Evolutionary conservation across 2,888 invertebrate genomes (phyloP).

Genomic region (Dasysyrphus tricinctus): DNA sequence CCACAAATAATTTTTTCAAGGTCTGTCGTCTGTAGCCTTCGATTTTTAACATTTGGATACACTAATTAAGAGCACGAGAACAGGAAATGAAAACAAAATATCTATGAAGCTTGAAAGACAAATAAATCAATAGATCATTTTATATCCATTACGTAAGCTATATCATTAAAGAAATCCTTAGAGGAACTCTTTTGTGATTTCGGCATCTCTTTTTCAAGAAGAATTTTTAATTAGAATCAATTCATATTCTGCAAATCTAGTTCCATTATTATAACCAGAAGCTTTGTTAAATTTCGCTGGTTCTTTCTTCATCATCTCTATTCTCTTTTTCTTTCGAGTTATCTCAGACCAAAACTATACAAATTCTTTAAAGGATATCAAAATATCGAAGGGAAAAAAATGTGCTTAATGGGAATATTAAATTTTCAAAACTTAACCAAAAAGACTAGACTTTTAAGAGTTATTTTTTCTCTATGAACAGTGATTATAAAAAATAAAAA

Average conservation of each 20-base stretch:
- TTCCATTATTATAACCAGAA: neutral
- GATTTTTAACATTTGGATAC: neutral
- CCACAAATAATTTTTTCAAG: neutral
- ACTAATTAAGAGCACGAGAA: neutral
- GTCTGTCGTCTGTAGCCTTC: neutral
- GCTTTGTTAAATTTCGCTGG: neutral
- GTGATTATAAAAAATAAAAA: too few relatives aligned
- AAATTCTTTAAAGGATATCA: neutral
- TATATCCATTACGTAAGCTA: conserved; percentile 45
- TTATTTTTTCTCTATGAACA: neutral
- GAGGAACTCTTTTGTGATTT: conserved; percentile 40
- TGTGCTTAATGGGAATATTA: neutral
- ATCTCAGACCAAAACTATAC: neutral
- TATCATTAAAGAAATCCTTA: conserved; percentile 54
- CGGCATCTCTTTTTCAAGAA: neutral
- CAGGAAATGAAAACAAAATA: neutral
- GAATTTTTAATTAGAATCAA: conserved; percentile 65
- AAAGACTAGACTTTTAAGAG: neutral
- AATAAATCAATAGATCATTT: neutral
- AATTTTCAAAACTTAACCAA: neutral
- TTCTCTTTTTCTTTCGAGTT: neutral
- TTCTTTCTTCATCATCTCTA: neutral
- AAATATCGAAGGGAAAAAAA: neutral
- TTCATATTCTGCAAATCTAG: conserved; percentile 21
- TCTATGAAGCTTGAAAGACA: neutral